Evolutionary conservation across 1,140 invertebrate genomes (phyloP).

Genomic region (Lordiphosa stackelbergi): DNA sequence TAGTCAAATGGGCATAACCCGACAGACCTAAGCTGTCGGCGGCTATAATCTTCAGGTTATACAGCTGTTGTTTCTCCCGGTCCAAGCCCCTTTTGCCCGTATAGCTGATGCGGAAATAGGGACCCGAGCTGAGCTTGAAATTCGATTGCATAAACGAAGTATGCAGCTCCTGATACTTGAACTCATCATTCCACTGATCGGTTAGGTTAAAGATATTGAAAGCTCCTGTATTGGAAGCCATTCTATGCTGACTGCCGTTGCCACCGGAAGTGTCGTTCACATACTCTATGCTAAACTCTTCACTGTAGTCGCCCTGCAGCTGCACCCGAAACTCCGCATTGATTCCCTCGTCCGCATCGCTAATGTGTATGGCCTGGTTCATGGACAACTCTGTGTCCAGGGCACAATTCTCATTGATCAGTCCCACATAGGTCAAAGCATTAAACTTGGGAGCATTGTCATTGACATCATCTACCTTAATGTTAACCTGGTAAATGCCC

Average conservation of each 20-base stretch:
- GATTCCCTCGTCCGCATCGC: conserved; percentile 87
- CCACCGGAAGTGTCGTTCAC: conserved; percentile 34
- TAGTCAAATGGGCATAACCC: conserved; percentile 84
- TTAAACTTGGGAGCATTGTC: conserved; percentile 93
- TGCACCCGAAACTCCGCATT: conserved; percentile 88
- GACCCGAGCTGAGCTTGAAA: conserved; percentile 51
- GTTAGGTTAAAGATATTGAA: conserved; percentile 74
- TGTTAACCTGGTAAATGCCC: conserved; percentile 86
- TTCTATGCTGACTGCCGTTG: conserved; percentile 46
- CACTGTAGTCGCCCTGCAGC: conserved; percentile 85
- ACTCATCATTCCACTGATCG: conserved; percentile 75
- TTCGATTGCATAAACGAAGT: conserved; percentile 63
- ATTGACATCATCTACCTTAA: conserved; percentile 92
- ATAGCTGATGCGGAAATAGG: conserved; percentile 65
- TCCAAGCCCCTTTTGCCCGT: conserved; percentile 82
- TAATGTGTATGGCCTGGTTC: conserved; percentile 82
- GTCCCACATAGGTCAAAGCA: conserved; percentile 84
- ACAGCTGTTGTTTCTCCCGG: conserved; percentile 84
- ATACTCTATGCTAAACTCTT: conserved; percentile 86
- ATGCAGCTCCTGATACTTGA: conserved; percentile 73
- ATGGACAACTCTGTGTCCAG: conserved; percentile 85
- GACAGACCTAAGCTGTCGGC: conserved; percentile 86
- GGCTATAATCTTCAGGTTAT: conserved; percentile 85
- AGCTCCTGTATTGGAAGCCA: conserved; percentile 22
- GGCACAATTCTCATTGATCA: conserved; percentile 87